Percentiles rank a stretch among this genome's conserved stretches.
Evolutionary conservation across 2,797 vertebrate genomes (phyloP).

Genomic region (Enteromius trimaculatus): DNA sequence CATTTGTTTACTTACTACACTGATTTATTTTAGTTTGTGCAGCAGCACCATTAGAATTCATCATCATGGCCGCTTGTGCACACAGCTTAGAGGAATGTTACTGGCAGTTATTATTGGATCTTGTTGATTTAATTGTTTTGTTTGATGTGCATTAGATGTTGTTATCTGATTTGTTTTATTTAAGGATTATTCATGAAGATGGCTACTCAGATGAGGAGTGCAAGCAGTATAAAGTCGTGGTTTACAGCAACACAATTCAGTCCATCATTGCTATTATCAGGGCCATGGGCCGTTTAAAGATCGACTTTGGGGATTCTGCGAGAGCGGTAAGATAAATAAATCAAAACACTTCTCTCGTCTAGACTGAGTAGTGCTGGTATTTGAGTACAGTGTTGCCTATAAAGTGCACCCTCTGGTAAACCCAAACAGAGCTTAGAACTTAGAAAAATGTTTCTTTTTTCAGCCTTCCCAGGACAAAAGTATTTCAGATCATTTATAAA

Average conservation of each 20-base stretch:
- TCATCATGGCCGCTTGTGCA: neutral
- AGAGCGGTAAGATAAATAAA: conserved; percentile 84
- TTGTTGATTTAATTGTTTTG: conserved; percentile 13
- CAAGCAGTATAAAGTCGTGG: conserved; percentile 96
- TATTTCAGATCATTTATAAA: neutral
- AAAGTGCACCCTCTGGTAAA: neutral
- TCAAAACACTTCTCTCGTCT: neutral
- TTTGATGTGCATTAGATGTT: neutral
- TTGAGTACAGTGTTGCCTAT: neutral
- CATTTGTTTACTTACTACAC: neutral
- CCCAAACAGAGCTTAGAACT: neutral
- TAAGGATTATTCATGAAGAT: conserved; percentile 97
- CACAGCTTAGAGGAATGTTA: neutral
- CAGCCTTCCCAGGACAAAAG: conserved; percentile 1
- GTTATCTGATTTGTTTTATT: conserved; percentile 45
- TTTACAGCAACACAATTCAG: conserved; percentile 99
- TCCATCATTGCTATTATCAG: conserved; percentile 97
- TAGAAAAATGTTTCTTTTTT: neutral
- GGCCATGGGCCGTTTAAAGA: conserved; percentile 95
- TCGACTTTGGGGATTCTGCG: conserved; percentile 88
- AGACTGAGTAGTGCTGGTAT: conserved; percentile 1
- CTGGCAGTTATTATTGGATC: neutral
- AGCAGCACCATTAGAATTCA: neutral
- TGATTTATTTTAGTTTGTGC: neutral
- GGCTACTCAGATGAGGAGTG: conserved; percentile 98